Base-by-base conservation (phyloP, 2,888 invertebrate genomes). In the Psylliodes chrysocephalus region DNA sequence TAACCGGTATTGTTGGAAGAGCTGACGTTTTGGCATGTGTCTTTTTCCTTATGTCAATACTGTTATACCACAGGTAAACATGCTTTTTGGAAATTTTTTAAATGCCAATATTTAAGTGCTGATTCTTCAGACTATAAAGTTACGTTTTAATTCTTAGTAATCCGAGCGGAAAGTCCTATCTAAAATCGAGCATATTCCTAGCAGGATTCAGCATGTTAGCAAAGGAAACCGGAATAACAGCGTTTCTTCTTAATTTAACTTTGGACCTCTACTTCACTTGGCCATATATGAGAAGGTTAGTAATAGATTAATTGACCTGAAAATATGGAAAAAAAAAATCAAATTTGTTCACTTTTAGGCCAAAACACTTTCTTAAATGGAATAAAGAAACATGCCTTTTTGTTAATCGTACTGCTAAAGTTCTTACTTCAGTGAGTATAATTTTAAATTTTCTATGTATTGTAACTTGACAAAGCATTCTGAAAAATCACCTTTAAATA, bases 141-240 rank as follows among this genome's bases (percentile, higher is more conserved):
- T n/a, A n/a, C n/a, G n/a, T n/a, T n/a, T n/a, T n/a, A n/a, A n/a
- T n/a, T 55, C 57, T 49, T 82, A 85, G 86, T 49, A 82, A 83
- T 56, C 68, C 76, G 2, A 77, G 78, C 52, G 80, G 80, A 40
- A 76, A 74, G 35, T 78, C 76, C 66, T 83, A 85, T 68, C 85
- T 91, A 12, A 89, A 89, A 87, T 85, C 85, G 54, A 91, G 91
- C 75, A 86, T 90, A 14, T 78, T 87, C 15, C 83, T 91, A 61
- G 92, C 92, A 0, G 89, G 90, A 0, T 85, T 92, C 52, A 90
- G 92, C 75, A 92, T 94, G 92, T 84, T 94, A 73, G 91, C 93
- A 52, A 95, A 95, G 81, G 94, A 95, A 81, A 93, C 93, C 1
- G 94, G 94, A 8, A 87, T 94, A 63, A 93, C 92, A 0, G 90